These are phyloP conservation scores for Todiramphus saurophagus DNA, from an alignment of 2,113 vertebrate genomes.

Conservation along the genomic window DNA sequence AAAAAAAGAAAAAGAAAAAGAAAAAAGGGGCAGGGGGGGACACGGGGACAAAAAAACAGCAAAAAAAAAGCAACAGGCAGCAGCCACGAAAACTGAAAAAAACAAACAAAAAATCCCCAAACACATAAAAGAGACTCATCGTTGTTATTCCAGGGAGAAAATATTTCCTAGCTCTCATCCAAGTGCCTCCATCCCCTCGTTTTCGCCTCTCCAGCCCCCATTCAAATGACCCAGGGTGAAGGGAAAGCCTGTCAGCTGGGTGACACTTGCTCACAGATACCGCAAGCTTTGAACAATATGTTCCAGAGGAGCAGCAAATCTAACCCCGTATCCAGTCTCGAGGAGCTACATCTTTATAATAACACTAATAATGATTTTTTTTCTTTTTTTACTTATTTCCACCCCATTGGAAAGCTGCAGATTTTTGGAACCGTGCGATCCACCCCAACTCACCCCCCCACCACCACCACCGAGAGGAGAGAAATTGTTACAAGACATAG, in stretches of 20 bases:
- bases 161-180: not conserved
- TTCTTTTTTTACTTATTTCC: not conserved
- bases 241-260: constrained; percentile 31
- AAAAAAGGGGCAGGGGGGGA: too few species aligned
- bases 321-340: accelerated
- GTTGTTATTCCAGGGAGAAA: not conserved
- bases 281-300: constrained; percentile 6
- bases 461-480: not conserved
- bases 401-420: accelerated
- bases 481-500: not conserved
- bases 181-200: not conserved
- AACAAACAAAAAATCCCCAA: not conserved
- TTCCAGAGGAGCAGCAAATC: constrained; percentile 20
- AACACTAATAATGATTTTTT: not conserved
- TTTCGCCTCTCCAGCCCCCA: constrained; percentile 3
- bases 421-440: not conserved
- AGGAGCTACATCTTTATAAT: constrained; percentile 13
- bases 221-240: not conserved
- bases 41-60: not conserved
- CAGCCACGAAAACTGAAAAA: not conserved
- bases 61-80: not conserved
- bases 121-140: not conserved
- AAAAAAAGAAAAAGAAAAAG: not conserved
- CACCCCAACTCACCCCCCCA: not conserved
- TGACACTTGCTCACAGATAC: constrained; percentile 40